Percentiles rank a stretch among this genome's conserved stretches.
phyloP scores from a whole-genome alignment of 1,140 invertebrate species.

The Ips nitidus region DNA sequence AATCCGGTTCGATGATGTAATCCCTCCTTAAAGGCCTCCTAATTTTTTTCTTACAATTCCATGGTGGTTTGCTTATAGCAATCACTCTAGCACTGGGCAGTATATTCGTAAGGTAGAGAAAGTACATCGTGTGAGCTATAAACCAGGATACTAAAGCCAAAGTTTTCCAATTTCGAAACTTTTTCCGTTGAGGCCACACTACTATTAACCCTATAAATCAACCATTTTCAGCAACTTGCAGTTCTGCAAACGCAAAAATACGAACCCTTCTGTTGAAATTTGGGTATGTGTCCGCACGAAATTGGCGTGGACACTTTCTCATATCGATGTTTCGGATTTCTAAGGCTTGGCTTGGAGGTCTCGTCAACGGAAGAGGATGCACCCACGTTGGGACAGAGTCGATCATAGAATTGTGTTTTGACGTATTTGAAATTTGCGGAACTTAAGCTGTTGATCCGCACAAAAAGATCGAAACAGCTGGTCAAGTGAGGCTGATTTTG shows the following conservation, averaged over 20 bases:
- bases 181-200: slow-evolving; percentile 44
- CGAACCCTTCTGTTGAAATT: neutral
- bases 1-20: slow-evolving; percentile 50
- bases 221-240: neutral
- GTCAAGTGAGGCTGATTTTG: neutral
- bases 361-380: neutral
- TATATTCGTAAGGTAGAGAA: slow-evolving; percentile 42
- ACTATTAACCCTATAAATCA: slow-evolving; percentile 40
- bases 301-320: neutral
- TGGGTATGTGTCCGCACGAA: neutral
- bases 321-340: neutral
- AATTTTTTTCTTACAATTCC: slow-evolving; percentile 38
- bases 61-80: slow-evolving; percentile 41
- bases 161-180: slow-evolving; percentile 39
- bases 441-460: neutral
- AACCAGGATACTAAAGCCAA: slow-evolving; percentile 39
- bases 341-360: neutral
- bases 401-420: slow-evolving; percentile 2
- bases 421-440: neutral
- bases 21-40: slow-evolving; percentile 43
- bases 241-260: neutral
- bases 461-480: neutral
- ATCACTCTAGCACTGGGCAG: slow-evolving; percentile 43
- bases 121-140: slow-evolving; percentile 43
- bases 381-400: neutral